Percentiles rank a stretch among this genome's conserved stretches.
phyloP scores from a whole-genome alignment of 2,888 invertebrate genomes.

The Ephialtes manifestator region DNA sequence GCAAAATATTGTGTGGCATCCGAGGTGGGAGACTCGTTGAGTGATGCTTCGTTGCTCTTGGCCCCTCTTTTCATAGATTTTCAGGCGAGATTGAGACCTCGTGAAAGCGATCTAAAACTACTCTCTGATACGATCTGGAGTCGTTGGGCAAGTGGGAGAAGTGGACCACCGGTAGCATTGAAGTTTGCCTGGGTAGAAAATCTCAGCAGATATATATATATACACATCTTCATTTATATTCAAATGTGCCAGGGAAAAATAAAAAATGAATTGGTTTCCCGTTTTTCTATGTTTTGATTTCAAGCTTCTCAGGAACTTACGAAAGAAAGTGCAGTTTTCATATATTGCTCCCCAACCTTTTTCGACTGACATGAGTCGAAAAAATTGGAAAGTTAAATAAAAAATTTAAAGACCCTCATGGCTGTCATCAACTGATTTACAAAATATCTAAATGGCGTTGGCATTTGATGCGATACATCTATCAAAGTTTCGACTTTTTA shows the following conservation, averaged over 20 bases:
- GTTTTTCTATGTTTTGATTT: neutral
- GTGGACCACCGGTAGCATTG: constrained; percentile 16
- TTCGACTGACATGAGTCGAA: too few species aligned
- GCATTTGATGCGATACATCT: too few species aligned
- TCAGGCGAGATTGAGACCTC: constrained; percentile 16
- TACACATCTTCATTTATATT: neutral
- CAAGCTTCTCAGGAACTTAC: neutral
- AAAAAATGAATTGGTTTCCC: neutral
- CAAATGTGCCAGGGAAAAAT: neutral
- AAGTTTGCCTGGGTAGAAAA: constrained; percentile 23
- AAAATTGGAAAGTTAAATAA: too few species aligned
- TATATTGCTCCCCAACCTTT: too few species aligned
- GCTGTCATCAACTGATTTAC: too few species aligned
- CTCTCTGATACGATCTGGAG: constrained; percentile 65
- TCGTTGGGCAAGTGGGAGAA: constrained; percentile 58
- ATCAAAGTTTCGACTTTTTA: too few species aligned
- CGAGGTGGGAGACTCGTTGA: constrained; percentile 16
- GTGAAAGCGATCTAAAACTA: constrained; percentile 61
- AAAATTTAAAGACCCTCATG: too few species aligned
- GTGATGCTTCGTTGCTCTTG: constrained; percentile 54
- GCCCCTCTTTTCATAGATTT: constrained; percentile 61
- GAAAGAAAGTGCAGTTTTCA: too few species aligned
- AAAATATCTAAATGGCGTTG: too few species aligned
- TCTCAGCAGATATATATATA: constrained; percentile 11
- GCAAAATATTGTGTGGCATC: constrained; percentile 62